Evolutionary conservation across 2,797 vertebrate genomes (phyloP).

Genomic region (Diplodus puntazzo): DNA sequence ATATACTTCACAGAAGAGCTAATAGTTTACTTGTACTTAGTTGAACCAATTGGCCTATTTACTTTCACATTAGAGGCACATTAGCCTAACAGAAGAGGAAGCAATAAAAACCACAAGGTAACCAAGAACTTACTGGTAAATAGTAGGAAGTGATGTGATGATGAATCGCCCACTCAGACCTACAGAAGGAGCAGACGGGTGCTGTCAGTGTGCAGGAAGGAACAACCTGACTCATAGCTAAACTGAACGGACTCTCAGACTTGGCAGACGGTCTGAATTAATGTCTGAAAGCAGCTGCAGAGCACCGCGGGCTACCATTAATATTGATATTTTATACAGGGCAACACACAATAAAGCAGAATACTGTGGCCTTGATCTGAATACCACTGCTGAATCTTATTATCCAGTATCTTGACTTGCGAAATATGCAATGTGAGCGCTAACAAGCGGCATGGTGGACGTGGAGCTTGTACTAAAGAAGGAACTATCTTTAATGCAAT

Average conservation of each 20-base stretch:
- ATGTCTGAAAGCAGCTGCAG: background rate
- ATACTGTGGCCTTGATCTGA: background rate
- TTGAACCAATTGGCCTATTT: background rate
- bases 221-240: background rate
- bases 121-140: slow-evolving; percentile 93
- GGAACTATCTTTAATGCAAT: no score
- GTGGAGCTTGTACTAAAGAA: no score
- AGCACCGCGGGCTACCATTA: background rate
- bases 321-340: background rate
- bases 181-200: slow-evolving; percentile 29
- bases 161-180: slow-evolving; percentile 96
- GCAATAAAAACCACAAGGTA: slow-evolving; percentile 29
- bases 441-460: no score
- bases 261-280: background rate
- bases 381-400: background rate
- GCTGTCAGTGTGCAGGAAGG: slow-evolving; percentile 39
- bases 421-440: no score
- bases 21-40: background rate
- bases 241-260: slow-evolving; percentile 4
- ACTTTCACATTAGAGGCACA: background rate
- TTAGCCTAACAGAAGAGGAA: slow-evolving; percentile 32
- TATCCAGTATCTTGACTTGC: no score
- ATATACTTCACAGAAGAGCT: background rate
- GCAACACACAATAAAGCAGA: background rate
- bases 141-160: slow-evolving; percentile 96